Conservation (phyloP, 2,113 vertebrate genomes). For the Micronycteris hirsuta region DNA sequence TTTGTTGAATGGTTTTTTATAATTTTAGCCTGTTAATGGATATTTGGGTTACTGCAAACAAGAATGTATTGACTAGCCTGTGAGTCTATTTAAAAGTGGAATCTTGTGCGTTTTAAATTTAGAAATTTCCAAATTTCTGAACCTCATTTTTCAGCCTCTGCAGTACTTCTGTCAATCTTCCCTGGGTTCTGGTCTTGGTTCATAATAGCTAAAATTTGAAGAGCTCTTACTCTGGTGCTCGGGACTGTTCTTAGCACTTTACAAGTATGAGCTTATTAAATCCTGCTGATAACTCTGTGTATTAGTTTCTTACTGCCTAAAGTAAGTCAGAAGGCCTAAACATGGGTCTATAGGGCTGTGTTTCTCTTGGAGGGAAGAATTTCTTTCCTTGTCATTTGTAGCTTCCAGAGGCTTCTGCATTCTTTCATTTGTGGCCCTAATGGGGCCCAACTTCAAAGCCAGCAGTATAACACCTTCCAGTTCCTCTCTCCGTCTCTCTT, state of each 20-base stretch:
- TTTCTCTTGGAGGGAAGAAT: not conserved
- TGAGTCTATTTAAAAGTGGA: not conserved
- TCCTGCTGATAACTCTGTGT: not conserved
- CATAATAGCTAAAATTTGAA: constrained; percentile 13
- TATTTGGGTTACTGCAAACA: constrained; percentile 10
- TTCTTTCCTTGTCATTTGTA: not conserved
- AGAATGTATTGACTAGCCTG: not conserved
- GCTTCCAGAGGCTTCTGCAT: not conserved
- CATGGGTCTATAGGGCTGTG: not conserved
- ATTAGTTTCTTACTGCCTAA: constrained; percentile 17
- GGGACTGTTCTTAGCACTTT: not conserved
- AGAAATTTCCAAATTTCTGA: not conserved
- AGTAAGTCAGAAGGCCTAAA: not conserved
- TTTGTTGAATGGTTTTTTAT: not conserved
- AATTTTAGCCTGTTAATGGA: not conserved
- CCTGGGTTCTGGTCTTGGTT: constrained; percentile 8
- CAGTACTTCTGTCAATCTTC: not conserved
- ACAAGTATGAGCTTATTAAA: not conserved
- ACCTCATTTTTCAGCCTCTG: constrained; percentile 4
- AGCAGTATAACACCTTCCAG: not conserved
- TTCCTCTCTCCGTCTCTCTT: not conserved
- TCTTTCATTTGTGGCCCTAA: not conserved
- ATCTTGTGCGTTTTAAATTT: not conserved
- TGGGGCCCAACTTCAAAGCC: not conserved
- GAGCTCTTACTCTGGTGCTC: not conserved